Percentiles rank a stretch among this genome's conserved stretches.
Evolutionary conservation across 2,888 invertebrate species (phyloP).

Genomic region (Osmoderma eremita): DNA sequence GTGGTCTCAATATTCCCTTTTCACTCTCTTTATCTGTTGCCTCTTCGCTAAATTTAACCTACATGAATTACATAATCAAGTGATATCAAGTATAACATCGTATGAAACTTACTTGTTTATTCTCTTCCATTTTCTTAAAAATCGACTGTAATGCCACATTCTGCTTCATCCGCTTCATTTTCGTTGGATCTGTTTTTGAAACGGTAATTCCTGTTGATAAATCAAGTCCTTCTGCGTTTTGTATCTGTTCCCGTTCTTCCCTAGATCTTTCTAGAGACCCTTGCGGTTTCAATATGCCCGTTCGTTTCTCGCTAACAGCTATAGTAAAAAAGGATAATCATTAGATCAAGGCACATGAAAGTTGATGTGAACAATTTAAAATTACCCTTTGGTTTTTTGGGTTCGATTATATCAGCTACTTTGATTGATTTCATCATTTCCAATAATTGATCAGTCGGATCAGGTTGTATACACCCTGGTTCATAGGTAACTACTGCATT

Average conservation of each 20-base stretch:
- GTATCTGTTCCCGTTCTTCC: conserved; percentile 67
- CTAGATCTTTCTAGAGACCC: conserved; percentile 75
- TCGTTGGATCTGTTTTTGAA: conserved; percentile 49
- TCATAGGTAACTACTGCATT: conserved; percentile 59
- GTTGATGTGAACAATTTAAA: not conserved
- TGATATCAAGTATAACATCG: too few species aligned
- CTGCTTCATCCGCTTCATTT: conserved; percentile 69
- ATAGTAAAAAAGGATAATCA: conserved; percentile 1
- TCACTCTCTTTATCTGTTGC: conserved; percentile 53
- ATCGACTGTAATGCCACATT: conserved; percentile 85
- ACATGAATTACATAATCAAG: conserved; percentile 19
- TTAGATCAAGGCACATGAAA: not conserved
- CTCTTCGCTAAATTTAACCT: conserved; percentile 62
- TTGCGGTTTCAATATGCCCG: conserved; percentile 77
- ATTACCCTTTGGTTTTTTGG: conserved; percentile 51
- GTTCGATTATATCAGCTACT: conserved; percentile 55
- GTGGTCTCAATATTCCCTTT: conserved; percentile 49
- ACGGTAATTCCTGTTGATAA: conserved; percentile 42
- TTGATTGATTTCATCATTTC: conserved; percentile 68
- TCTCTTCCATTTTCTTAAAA: conserved; percentile 76
- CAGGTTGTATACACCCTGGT: conserved; percentile 62
- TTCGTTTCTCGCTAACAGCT: conserved; percentile 55
- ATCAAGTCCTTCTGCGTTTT: conserved; percentile 19
- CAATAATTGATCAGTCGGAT: conserved; percentile 66
- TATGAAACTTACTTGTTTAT: conserved; percentile 71